Evolutionary conservation across 2,888 invertebrate genomes (phyloP).

Genomic region (Terebella lapidaria): DNA sequence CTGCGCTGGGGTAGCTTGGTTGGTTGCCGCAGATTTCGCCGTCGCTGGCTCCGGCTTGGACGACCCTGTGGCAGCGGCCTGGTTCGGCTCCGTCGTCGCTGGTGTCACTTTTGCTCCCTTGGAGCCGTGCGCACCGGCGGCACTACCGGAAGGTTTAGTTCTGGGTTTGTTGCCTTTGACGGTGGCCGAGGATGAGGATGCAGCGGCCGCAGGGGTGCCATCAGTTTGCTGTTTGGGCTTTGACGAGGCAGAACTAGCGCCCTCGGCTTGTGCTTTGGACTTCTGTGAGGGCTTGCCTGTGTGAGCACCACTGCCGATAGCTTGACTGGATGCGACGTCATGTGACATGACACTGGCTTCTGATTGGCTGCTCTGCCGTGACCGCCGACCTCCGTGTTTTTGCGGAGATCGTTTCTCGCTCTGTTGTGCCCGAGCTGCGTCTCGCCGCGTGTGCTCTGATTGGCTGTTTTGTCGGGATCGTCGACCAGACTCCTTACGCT

Average conservation of each 20-base stretch:
- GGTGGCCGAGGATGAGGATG: neutral
- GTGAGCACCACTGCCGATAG: no score
- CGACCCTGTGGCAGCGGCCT: neutral
- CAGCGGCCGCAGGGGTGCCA: neutral
- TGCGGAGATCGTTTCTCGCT: neutral
- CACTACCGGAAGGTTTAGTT: neutral
- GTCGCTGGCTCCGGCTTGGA: no score
- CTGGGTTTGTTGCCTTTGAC: neutral
- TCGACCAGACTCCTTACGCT: neutral
- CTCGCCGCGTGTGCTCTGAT: neutral
- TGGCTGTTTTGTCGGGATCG: neutral
- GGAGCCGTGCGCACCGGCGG: neutral
- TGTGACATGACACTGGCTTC: neutral
- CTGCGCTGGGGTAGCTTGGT: no score
- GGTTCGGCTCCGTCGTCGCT: neutral
- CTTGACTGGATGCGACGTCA: no score
- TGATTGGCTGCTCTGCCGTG: neutral
- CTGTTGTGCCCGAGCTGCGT: neutral
- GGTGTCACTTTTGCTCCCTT: neutral
- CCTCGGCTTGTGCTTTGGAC: no score
- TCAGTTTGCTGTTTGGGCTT: neutral
- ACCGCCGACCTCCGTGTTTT: neutral
- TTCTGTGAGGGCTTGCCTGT: no score
- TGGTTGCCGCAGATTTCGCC: no score
- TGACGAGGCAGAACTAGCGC: neutral